Percentiles rank a stretch among this genome's conserved stretches.
Evolutionary conservation across 2,797 vertebrate genomes (phyloP).

Genomic region (Oreortyx pictus): DNA sequence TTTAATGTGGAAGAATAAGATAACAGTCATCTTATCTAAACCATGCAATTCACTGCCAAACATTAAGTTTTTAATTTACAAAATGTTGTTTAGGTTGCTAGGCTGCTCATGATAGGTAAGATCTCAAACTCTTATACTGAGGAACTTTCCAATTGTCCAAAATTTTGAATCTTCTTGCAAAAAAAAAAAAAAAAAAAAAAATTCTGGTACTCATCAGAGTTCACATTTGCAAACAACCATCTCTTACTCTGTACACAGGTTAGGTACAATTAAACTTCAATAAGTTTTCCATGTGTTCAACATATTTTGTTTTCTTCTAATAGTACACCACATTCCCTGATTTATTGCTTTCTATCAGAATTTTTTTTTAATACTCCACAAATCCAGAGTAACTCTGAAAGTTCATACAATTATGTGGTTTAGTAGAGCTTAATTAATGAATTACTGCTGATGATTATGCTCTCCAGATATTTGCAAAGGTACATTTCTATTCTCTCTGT

Average conservation of each 20-base stretch:
- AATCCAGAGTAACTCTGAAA: not conserved
- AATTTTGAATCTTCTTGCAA: not conserved
- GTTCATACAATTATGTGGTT: not conserved
- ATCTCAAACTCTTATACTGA: not conserved
- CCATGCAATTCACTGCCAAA: not conserved
- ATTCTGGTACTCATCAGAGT: not conserved
- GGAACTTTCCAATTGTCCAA: not conserved
- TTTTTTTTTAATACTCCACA: not conserved
- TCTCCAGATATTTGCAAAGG: not conserved
- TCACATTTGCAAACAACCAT: not conserved
- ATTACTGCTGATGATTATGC: not conserved
- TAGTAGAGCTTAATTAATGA: too few relatives aligned
- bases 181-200: not conserved
- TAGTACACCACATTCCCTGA: not conserved
- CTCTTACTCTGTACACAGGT: not conserved
- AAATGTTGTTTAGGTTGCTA: not conserved
- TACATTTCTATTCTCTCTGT: not conserved
- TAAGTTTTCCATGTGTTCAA: not conserved
- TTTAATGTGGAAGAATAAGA: not conserved
- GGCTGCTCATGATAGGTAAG: not conserved
- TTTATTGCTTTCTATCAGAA: not conserved
- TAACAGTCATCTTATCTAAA: not conserved
- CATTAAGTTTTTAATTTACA: not conserved
- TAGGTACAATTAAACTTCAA: not conserved
- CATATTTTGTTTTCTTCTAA: not conserved